Base-by-base conservation (phyloP, 2,113 vertebrate genomes). In the Elachura formosa region DNA sequence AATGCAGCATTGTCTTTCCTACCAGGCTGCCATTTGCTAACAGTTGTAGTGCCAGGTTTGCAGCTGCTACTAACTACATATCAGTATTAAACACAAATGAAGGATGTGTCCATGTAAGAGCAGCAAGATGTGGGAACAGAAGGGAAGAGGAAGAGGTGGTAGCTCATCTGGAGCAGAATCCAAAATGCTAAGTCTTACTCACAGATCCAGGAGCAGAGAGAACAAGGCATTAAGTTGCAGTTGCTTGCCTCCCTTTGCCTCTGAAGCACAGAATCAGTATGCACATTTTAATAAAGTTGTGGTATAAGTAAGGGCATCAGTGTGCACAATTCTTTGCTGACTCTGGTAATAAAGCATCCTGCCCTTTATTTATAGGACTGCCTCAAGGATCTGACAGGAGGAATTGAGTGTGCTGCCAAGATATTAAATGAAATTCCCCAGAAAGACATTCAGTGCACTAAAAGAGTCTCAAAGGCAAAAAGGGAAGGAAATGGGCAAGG, bases 381-480 rank as follows among this genome's bases (percentile, higher is more conserved):
- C 97, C 97, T 94, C 81, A 89, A 96, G 96, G 96, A 97, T 94
- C 89, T 98, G 97, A 97, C 97, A 97, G 96, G 92, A 96, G 84
- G 96, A 97, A 97, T 95, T 94, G 97, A 97, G 96, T 91, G 54
- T 67, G 80, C 96, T 97, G 96, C 97, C 96, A 98, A 97, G 92
- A 96, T 96, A 97, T 87, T 89, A 97, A 97, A 97, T 98, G 97
- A 98, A 97, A 96, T 97, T 98, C 97, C 96, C 97, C 90, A 97
- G 97, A 89, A 98, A 97, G 97, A 94, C 75, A 89, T 97, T 95
- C 93, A 82, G 87, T 76, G 87, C 87, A 85, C 91, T 97, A 62
- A 96, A 96, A 95, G 88, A 94, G 94, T 94, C 97, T 97, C 96
- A 72, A 76, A 97, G 94, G 96, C 95, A 97, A 96, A 97, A 75